phyloP scores from a whole-genome alignment of 2,113 vertebrate species.

The Hypanus sabinus region DNA sequence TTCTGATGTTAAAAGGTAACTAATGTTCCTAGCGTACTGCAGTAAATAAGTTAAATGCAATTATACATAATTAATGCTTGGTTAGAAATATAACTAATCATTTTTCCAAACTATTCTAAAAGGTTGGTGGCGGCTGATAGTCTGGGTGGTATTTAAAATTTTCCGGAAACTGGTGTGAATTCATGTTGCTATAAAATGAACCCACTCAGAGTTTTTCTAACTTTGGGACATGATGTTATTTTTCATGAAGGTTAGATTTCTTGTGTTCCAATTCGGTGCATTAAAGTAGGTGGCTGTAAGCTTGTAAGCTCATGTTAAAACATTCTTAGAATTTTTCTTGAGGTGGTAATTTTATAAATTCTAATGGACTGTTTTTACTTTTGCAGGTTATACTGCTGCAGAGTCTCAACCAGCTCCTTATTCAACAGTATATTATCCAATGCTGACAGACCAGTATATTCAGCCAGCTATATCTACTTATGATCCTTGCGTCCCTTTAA shows the following conservation, averaged over 20 bases:
- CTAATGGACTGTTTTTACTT: neutral
- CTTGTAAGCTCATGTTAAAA: neutral
- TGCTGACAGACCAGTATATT: conserved; percentile 64
- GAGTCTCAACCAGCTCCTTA: conserved; percentile 57
- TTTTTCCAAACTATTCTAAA: neutral
- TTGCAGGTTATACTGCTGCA: conserved; percentile 59
- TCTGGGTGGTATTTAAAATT: neutral
- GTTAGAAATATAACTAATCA: neutral
- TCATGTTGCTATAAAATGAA: neutral
- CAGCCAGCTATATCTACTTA: conserved; percentile 62
- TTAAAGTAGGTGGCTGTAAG: neutral
- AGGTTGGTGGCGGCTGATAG: neutral
- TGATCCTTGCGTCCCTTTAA: conserved; percentile 65
- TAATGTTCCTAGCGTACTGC: neutral
- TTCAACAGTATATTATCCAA: conserved; percentile 62
- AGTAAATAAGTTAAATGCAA: neutral
- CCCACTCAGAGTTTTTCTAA: neutral
- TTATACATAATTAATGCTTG: neutral
- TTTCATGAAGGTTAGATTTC: neutral
- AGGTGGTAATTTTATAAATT: neutral
- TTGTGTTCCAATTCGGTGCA: neutral
- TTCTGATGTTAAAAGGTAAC: neutral
- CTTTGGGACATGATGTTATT: neutral
- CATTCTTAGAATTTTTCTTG: neutral
- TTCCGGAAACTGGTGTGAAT: neutral